Conservation (phyloP, 2,888 invertebrate species). For the Harpagoxenus sublaevis region DNA sequence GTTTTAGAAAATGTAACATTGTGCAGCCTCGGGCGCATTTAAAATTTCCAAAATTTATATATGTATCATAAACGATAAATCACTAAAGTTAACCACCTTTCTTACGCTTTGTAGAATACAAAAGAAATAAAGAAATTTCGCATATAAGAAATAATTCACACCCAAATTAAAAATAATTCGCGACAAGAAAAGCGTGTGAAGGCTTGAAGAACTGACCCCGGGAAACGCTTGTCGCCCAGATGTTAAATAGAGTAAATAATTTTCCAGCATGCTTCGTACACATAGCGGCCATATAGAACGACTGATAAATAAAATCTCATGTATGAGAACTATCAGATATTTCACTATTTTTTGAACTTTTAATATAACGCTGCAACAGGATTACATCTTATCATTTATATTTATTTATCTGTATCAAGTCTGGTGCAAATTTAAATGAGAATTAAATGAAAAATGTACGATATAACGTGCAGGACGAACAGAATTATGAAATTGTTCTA, state of each 20-base stretch:
- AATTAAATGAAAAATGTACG: constrained; percentile 3
- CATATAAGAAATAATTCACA: constrained; percentile 6
- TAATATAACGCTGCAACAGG: background rate
- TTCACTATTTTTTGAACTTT: constrained; percentile 24
- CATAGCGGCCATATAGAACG: constrained; percentile 64
- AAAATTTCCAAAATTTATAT: constrained; percentile 11
- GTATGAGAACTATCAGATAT: constrained; percentile 23
- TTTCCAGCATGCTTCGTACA: constrained; percentile 72
- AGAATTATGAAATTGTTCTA: constrained; percentile 56
- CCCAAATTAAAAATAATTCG: constrained; percentile 58
- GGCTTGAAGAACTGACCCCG: constrained; percentile 52
- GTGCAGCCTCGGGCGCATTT: background rate
- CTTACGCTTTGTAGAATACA: background rate
- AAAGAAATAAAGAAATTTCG: constrained; percentile 7
- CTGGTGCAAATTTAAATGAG: background rate
- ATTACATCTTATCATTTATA: constrained; percentile 7
- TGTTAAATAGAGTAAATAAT: constrained; percentile 82
- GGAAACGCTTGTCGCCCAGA: constrained; percentile 78
- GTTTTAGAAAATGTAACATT: background rate
- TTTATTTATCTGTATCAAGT: background rate
- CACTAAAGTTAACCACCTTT: background rate
- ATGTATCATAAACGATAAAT: background rate
- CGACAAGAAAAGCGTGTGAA: constrained; percentile 64
- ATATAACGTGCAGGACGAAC: constrained; percentile 35
- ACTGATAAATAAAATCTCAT: constrained; percentile 66